Evolutionary conservation across 2,797 vertebrate genomes (phyloP).

Genomic region (Alauda arvensis): DNA sequence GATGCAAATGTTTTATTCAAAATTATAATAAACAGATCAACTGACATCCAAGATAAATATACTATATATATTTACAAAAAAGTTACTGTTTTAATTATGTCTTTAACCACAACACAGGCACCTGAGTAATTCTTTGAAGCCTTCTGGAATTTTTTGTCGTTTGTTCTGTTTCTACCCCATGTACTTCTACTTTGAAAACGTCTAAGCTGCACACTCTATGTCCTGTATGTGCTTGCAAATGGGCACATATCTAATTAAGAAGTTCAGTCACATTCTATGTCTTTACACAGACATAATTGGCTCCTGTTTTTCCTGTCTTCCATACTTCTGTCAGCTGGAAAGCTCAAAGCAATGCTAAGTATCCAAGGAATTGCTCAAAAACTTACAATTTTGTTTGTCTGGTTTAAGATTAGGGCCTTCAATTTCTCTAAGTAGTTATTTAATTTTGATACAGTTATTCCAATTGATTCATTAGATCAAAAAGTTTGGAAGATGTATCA

Average conservation of each 20-base stretch:
- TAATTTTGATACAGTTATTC: neutral
- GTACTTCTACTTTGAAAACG: neutral
- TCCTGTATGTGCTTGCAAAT: neutral
- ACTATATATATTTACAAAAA: neutral
- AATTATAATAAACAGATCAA: neutral
- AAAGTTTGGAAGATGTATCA: neutral
- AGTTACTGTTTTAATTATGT: neutral
- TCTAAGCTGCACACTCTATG: neutral
- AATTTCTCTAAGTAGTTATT: neutral
- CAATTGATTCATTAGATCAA: neutral
- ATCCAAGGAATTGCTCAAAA: neutral
- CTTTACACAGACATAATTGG: neutral
- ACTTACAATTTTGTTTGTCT: neutral
- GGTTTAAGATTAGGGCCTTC: neutral
- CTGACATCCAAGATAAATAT: neutral
- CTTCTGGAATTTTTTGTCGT: neutral
- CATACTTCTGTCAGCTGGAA: neutral
- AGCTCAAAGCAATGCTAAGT: neutral
- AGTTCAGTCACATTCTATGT: rapidly evolving
- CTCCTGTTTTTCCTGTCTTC: neutral
- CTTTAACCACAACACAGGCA: neutral
- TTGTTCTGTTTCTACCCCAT: neutral
- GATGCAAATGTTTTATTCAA: neutral
- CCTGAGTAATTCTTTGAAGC: neutral
- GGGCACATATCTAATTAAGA: neutral